Evolutionary conservation across 2,888 invertebrate species (phyloP).

Genomic region (Pandemis corylana): DNA sequence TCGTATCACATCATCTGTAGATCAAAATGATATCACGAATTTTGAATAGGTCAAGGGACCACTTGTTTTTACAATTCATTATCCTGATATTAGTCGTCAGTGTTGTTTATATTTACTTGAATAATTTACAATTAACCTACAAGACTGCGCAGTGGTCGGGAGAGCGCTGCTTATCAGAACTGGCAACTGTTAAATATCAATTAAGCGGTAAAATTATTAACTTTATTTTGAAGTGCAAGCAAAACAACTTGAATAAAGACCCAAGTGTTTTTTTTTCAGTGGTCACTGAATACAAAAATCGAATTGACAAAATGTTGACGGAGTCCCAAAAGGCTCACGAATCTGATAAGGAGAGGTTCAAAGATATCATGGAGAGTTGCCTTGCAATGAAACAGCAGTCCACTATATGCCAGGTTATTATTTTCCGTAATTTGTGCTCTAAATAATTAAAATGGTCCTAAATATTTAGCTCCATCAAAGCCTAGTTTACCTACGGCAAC

Average conservation of each 20-base stretch:
- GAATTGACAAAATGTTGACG: slow-evolving; percentile 69
- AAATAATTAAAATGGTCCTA: neutral
- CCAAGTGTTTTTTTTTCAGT: slow-evolving; percentile 55
- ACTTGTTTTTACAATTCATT: slow-evolving; percentile 53
- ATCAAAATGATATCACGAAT: slow-evolving; percentile 50
- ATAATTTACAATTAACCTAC: slow-evolving; percentile 61
- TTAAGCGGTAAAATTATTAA: slow-evolving; percentile 58
- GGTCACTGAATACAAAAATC: slow-evolving; percentile 74
- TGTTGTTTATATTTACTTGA: slow-evolving; percentile 62
- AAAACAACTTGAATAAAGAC: neutral
- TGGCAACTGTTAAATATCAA: slow-evolving; percentile 71
- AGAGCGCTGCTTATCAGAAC: slow-evolving; percentile 68
- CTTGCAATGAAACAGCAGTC: slow-evolving; percentile 74
- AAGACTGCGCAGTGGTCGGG: slow-evolving; percentile 58
- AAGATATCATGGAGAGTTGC: slow-evolving; percentile 74
- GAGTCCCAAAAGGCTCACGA: slow-evolving; percentile 68
- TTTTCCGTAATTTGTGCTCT: neutral
- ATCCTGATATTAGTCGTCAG: slow-evolving; percentile 51
- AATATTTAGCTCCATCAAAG: too few relatives aligned
- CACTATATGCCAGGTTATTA: slow-evolving; percentile 66
- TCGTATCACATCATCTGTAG: neutral
- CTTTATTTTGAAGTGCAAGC: neutral
- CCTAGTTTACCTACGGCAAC: too few relatives aligned
- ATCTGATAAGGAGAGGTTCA: slow-evolving; percentile 64
- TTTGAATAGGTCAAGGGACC: slow-evolving; percentile 54